Base-by-base conservation (phyloP, 2,888 invertebrate genomes). In the Graphium colonna region DNA sequence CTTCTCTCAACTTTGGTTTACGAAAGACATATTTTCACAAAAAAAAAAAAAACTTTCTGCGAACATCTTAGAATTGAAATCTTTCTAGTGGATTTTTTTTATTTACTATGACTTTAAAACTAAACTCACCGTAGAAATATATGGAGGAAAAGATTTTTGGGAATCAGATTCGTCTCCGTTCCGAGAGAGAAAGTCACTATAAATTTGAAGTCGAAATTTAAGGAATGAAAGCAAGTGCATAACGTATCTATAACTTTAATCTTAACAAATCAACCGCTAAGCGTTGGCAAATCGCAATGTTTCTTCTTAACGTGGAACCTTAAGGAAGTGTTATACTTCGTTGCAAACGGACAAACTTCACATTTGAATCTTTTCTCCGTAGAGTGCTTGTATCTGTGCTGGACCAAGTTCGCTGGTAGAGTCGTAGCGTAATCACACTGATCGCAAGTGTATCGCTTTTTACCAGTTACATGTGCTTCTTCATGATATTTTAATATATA, bases 351-450 rank as follows among this genome's bases (percentile, higher is more conserved):
- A 45, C 90, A 90, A 0, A 84, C 80, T 56, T 89, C 88, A 63
- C 90, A 90, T 59, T 87, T 87, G 40, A 88, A 90, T 59, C 82
- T 65, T 51, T 88, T 89, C 18, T 82, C 86, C 0, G 75, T 66
- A 0, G 88, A 82, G 71, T 90, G 90, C 50, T 89, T 90, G 59
- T 85, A 85, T 54, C 82, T 86, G 59, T 90, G 89, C 50, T 89
- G 89, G 0, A 88, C 82, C 53, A 90, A 67, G 56, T 84, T 87
- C 0, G 87, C 87, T 9, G 88, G 88, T 10, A 87, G 59, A 7
- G 83, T 79, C 0, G 89, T 88, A 0, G 86, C 81, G 51, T 89
- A 89, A 17, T 88, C 85, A 59, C 89, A 90, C 53, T 88, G 76
- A 36, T 86, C 76, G 38, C 89, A 89, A 0, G 65, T 54, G 39